Percentiles rank a stretch among this genome's conserved stretches.
These are phyloP conservation scores for Aphodius granarius DNA, from an alignment of 2,888 invertebrate species.

Conservation along the genomic window DNA sequence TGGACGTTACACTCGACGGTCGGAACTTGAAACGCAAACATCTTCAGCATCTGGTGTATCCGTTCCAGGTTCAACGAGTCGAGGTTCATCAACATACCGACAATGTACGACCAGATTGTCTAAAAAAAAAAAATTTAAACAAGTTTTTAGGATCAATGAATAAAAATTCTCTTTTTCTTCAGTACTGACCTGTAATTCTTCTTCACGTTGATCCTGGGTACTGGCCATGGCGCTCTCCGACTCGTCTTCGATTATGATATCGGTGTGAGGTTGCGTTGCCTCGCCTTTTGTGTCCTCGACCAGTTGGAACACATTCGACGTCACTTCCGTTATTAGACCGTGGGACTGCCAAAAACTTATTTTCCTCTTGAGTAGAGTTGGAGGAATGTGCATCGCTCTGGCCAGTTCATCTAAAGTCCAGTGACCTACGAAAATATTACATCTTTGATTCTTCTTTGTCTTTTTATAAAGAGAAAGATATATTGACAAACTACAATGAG, in stretches of 20 bases:
- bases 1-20: constrained; percentile 85
- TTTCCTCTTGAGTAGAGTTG: constrained; percentile 80
- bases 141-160: background rate
- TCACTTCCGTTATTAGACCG: constrained; percentile 78
- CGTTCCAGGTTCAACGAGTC: constrained; percentile 89
- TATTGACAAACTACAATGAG: too few relatives aligned
- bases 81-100: constrained; percentile 94
- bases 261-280: constrained; percentile 62
- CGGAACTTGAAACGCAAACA: constrained; percentile 94
- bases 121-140: background rate
- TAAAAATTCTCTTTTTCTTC: too few relatives aligned
- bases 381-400: constrained; percentile 82
- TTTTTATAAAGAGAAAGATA: too few relatives aligned
- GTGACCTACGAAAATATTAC: too few relatives aligned
- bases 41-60: constrained; percentile 94
- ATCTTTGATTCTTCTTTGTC: too few relatives aligned
- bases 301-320: constrained; percentile 72
- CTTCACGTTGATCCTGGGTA: constrained; percentile 90
- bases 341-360: constrained; percentile 95
- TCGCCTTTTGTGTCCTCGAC: constrained; percentile 67
- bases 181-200: constrained; percentile 79
- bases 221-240: constrained; percentile 93
- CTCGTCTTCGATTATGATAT: constrained; percentile 85
- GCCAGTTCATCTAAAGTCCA: constrained; percentile 90
- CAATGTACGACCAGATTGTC: constrained; percentile 96